Base-by-base conservation (phyloP, 1,140 invertebrate genomes). In the Ooceraea biroi region DNA sequence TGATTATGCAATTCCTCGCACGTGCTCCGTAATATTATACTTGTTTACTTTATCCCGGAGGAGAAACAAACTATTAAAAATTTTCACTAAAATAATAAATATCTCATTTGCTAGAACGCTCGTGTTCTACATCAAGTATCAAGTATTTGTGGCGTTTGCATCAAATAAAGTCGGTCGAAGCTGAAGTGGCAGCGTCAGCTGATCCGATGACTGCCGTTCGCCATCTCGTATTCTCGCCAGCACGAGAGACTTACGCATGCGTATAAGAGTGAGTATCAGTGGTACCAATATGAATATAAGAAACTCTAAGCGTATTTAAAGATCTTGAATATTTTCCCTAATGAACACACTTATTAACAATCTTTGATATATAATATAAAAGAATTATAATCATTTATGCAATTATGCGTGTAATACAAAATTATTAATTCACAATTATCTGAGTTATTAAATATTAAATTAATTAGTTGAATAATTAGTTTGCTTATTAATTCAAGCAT, bases 251-350 rank as follows among this genome's bases (percentile, higher is more conserved):
- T 22, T 36, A 52, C 87, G 83, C 87, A 88, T 76, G 87, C 69
- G 85, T 52, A n/a, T 57, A 66, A 77, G 61, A 72, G 85, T 72
- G 69, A 87, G 74, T 69, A 86, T n/a, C 57, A 77, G 36, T 30
- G 63, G 19, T 66, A 36, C 1, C 27, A 52, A 46, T n/a, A 27
- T 46, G 14, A 12, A 10, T 17, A n/a, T n/a, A 0, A 8, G 12
- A 10, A 0, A 41, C 30, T 86, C 52, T 14, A 46, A 76, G 19
- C 2, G 12, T 30, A 12, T 2, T 65, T 12, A 3, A 5, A 22
- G 12, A 27, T 50, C 17, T 48, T 19, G 44, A 27, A 25, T 27
- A n/a, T 17, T 58, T 7, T n/a, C n/a, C n/a, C 1, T n/a, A 60
- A 27, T 14, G 11, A 25, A 55, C 25, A 55, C 36, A 22, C 41